Percentiles rank a stretch among this genome's conserved stretches.
phyloP scores from a whole-genome alignment of 2,888 invertebrate species.

The Ferrisia virgata region DNA sequence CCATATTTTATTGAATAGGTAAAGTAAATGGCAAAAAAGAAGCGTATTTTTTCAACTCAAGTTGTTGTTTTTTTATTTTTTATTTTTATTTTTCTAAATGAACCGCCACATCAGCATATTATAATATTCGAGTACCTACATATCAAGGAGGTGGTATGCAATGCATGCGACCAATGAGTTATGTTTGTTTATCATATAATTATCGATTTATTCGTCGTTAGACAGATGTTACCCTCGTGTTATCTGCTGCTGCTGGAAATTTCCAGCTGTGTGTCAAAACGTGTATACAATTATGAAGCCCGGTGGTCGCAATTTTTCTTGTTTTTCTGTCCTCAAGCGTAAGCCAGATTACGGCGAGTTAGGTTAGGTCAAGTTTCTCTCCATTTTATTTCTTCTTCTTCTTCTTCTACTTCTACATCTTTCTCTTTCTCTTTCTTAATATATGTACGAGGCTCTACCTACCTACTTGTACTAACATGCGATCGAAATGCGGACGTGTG shows the following conservation, averaged over 20 bases:
- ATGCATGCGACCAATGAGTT: neutral
- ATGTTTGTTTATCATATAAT: conserved; percentile 16
- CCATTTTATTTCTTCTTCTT: neutral
- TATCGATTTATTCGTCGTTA: neutral
- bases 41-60: no score
- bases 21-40: no score
- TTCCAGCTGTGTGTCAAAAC: conserved; percentile 13
- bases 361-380: neutral
- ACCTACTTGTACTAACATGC: no score
- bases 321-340: neutral
- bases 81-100: neutral
- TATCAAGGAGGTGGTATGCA: neutral
- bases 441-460: no score
- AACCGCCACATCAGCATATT: neutral
- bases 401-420: no score
- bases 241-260: neutral
- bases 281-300: conserved; percentile 10
- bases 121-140: neutral
- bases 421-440: no score
- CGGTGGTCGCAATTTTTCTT: conserved; percentile 12
- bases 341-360: neutral
- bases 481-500: no score
- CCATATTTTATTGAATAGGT: no score
- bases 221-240: neutral
- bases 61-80: neutral